Conservation (phyloP, 2,888 invertebrate species). For the Campaea margaritaria region DNA sequence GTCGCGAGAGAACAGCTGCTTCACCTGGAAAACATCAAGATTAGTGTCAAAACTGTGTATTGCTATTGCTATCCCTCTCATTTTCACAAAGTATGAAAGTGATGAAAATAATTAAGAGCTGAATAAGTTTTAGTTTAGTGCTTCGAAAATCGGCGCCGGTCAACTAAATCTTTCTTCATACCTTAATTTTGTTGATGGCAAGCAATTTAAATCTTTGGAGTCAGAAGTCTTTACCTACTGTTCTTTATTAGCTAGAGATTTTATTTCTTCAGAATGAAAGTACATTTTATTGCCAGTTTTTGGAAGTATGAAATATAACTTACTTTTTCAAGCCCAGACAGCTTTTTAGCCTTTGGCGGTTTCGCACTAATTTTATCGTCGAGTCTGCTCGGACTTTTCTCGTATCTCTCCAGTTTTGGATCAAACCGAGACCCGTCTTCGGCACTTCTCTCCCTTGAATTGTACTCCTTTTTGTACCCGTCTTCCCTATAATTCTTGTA, state of each 20-base stretch:
- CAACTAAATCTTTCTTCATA: too few relatives aligned
- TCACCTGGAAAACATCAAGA: conserved; percentile 78
- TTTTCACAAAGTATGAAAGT: too few relatives aligned
- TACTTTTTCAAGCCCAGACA: conserved; percentile 90
- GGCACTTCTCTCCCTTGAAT: conserved; percentile 82
- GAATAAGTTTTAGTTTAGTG: too few relatives aligned
- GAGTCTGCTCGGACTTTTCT: conserved; percentile 78
- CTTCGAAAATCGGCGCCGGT: too few relatives aligned
- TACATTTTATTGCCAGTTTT: too few relatives aligned
- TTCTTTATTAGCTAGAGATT: too few relatives aligned
- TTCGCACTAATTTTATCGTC: conserved; percentile 83
- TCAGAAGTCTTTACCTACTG: too few relatives aligned
- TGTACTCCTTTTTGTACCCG: conserved; percentile 70
- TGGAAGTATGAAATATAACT: conserved; percentile 30
- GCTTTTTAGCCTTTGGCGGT: conserved; percentile 88
- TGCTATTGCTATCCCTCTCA: too few relatives aligned
- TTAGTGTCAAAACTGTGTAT: background rate
- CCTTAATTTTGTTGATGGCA: too few relatives aligned
- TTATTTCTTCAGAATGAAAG: too few relatives aligned
- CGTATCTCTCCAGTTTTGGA: conserved; percentile 86
- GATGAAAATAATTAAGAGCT: too few relatives aligned
- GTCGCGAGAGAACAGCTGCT: conserved; percentile 90
- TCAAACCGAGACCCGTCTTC: conserved; percentile 89
- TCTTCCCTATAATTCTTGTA: conserved; percentile 69
- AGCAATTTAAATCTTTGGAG: too few relatives aligned